A percentile compares a stretch with the other conserved stretches of the same genome.
phyloP scores from a whole-genome alignment of 2,797 vertebrate genomes.

The Carapus acus region DNA sequence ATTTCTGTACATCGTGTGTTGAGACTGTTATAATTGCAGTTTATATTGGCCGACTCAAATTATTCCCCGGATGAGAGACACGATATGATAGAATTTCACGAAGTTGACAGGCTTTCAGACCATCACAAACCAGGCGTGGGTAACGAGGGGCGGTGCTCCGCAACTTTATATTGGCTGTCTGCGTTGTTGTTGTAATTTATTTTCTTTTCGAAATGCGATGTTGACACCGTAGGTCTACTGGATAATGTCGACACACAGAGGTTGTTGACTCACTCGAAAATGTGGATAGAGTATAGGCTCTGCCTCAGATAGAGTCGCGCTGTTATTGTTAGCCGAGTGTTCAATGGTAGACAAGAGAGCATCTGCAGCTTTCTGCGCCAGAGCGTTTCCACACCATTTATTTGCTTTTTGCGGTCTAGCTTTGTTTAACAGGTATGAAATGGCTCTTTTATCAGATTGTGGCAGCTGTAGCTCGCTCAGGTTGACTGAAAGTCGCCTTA shows the following conservation, averaged over 20 bases:
- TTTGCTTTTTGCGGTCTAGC: no score
- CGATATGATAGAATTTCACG: constrained; percentile 36
- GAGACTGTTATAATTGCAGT: no score
- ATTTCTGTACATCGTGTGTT: accelerated
- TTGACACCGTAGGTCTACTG: background rate
- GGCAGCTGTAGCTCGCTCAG: no score
- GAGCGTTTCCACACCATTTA: background rate
- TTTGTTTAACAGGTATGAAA: no score
- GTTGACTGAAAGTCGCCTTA: no score
- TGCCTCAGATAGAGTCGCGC: constrained; percentile 1
- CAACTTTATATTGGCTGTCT: constrained; percentile 20
- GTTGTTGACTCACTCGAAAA: background rate
- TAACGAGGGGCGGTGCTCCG: constrained; percentile 60
- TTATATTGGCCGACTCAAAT: constrained; percentile 1
- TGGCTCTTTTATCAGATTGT: no score
- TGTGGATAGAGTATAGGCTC: background rate
- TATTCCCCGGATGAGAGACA: constrained; percentile 3
- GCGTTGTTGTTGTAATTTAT: background rate
- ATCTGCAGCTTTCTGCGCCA: constrained; percentile 2
- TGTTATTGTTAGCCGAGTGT: constrained; percentile 8
- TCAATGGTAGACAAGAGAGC: constrained; percentile 16
- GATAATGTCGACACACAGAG: background rate
- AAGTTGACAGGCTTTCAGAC: constrained; percentile 48
- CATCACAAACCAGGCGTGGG: constrained; percentile 61
- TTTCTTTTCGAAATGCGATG: background rate